Conservation (phyloP, 2,113 vertebrate genomes). For the Brachypodius melanocephalos region DNA sequence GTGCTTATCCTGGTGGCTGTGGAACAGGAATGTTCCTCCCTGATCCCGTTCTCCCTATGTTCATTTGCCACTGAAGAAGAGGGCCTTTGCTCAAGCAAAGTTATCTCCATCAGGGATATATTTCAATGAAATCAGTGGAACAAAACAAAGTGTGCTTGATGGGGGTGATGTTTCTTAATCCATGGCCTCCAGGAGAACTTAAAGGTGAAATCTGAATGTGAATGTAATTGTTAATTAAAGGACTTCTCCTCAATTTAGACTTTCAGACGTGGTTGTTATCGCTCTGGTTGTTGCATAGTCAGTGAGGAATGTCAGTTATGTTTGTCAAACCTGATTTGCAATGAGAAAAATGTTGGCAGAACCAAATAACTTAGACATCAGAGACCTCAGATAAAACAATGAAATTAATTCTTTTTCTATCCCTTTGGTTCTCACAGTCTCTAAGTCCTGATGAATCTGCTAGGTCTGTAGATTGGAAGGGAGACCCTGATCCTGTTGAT, state of each 20-base stretch:
- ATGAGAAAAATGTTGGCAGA: background rate
- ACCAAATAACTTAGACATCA: background rate
- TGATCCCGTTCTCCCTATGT: background rate
- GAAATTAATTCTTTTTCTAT: background rate
- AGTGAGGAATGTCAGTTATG: background rate
- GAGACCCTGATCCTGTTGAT: background rate
- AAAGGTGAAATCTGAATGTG: conserved; percentile 65
- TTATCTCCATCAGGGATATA: background rate
- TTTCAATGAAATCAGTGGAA: background rate
- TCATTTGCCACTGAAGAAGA: background rate
- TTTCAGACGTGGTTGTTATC: background rate
- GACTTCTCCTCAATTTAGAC: conserved; percentile 41
- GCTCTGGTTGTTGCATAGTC: background rate
- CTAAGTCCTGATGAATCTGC: background rate
- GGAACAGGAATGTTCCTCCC: background rate
- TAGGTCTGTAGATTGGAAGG: background rate
- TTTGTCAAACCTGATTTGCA: conserved; percentile 11
- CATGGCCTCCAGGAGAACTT: conserved; percentile 67
- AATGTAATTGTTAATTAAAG: conserved; percentile 66
- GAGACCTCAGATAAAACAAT: background rate
- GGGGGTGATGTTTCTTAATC: background rate
- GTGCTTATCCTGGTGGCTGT: background rate
- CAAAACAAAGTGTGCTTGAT: background rate
- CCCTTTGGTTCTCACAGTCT: background rate
- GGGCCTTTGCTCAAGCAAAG: background rate